phyloP scores from a whole-genome alignment of 2,888 invertebrate species.

The Aplocera efformata region DNA sequence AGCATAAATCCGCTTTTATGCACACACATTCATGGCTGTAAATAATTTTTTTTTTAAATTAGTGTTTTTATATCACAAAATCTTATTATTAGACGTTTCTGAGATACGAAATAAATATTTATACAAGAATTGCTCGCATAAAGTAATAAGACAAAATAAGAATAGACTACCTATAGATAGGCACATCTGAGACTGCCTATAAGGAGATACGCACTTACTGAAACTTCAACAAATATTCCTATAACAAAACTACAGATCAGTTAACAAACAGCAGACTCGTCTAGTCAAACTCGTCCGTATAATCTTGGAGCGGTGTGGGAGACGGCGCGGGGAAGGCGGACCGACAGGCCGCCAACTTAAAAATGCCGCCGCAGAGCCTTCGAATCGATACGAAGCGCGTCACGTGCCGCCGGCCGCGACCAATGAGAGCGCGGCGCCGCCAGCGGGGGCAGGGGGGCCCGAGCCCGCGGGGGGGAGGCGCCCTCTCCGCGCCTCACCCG shows the following conservation, averaged over 20 bases:
- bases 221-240: too few species aligned
- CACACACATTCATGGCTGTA: too few species aligned
- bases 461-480: constrained; percentile 40
- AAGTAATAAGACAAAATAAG: too few species aligned
- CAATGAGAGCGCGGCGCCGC: constrained; percentile 64
- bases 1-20: too few species aligned
- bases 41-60: too few species aligned
- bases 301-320: constrained; percentile 53
- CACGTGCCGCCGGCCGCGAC: constrained; percentile 82
- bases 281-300: constrained; percentile 31
- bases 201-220: too few species aligned
- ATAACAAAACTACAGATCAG: neutral
- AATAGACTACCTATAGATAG: too few species aligned
- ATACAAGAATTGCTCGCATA: too few species aligned
- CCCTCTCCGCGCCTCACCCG: constrained; percentile 46
- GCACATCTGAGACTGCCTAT: too few species aligned
- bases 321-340: constrained; percentile 72
- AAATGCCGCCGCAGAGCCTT: constrained; percentile 90
- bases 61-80: too few species aligned
- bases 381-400: constrained; percentile 88
- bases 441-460: constrained; percentile 51
- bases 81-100: too few species aligned
- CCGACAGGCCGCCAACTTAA: constrained; percentile 83
- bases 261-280: constrained; percentile 15
- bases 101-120: too few species aligned